Conservation (phyloP, 2,888 invertebrate genomes). For the Tetragnatha montana region DNA sequence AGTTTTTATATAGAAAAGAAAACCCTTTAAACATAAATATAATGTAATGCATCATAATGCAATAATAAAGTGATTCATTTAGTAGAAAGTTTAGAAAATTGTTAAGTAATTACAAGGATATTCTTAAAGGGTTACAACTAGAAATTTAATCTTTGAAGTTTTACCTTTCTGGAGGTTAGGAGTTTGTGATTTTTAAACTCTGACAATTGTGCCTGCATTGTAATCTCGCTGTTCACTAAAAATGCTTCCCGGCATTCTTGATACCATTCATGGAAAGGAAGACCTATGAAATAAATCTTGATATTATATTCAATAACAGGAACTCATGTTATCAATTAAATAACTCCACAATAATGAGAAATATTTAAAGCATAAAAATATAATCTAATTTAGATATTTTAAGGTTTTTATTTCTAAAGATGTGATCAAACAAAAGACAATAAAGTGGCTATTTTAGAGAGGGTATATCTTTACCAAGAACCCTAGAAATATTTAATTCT, state of each 20-base stretch:
- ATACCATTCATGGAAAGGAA: constrained; percentile 90
- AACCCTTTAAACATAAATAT: no score
- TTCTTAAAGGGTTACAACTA: background rate
- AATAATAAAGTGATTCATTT: background rate
- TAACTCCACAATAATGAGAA: background rate
- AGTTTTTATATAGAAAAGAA: no score
- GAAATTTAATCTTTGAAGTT: constrained; percentile 1
- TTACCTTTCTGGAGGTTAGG: constrained; percentile 84
- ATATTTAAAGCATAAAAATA: background rate
- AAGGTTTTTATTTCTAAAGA: no score
- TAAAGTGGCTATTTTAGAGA: no score
- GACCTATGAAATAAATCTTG: constrained; percentile 79
- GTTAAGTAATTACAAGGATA: background rate
- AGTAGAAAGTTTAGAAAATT: background rate
- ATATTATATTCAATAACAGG: background rate
- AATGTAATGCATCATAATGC: no score
- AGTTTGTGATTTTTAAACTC: constrained; percentile 97
- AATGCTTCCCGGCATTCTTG: constrained; percentile 90
- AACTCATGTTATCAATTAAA: no score
- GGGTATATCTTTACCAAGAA: no score
- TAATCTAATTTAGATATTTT: background rate
- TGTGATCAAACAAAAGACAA: no score
- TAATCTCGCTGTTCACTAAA: constrained; percentile 93
- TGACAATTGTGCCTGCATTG: constrained; percentile 91
- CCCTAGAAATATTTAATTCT: no score